These are phyloP conservation scores for Ormyrus nitidulus DNA, from an alignment of 2,888 invertebrate species.

Conservation along the genomic window DNA sequence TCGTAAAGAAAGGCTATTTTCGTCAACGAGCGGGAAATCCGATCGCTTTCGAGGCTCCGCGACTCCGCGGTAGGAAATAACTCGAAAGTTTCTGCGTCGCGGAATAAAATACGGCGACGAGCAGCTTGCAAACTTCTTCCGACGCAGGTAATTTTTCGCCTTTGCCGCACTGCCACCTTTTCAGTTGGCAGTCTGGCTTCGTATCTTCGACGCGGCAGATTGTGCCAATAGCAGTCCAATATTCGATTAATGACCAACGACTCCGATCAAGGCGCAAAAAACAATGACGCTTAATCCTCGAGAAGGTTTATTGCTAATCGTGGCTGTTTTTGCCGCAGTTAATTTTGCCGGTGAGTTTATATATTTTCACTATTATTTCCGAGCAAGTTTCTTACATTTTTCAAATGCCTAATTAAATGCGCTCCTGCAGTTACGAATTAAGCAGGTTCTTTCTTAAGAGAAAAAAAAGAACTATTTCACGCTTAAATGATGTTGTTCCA, in stretches of 20 bases:
- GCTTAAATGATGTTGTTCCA: too few relatives aligned
- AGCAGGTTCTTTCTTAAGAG: too few relatives aligned
- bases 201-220: slow-evolving; percentile 26
- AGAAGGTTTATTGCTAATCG: slow-evolving; percentile 11
- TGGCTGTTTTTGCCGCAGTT: slow-evolving; percentile 2
- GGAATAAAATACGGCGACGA: too few relatives aligned
- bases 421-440: too few relatives aligned
- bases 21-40: neutral
- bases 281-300: slow-evolving; percentile 11
- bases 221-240: neutral
- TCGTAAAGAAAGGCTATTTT: neutral
- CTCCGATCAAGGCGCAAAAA: neutral
- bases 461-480: too few relatives aligned
- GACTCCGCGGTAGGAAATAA: neutral
- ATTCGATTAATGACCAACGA: neutral
- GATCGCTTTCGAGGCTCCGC: neutral
- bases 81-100: neutral
- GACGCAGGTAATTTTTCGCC: neutral
- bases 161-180: slow-evolving; percentile 1
- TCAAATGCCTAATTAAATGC: too few relatives aligned
- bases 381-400: neutral
- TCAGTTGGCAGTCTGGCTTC: slow-evolving; percentile 17
- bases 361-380: neutral
- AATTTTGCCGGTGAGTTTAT: slow-evolving; percentile 30
- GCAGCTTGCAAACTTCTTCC: too few relatives aligned